Base-by-base conservation (phyloP, 2,113 vertebrate species). In the Percina caprodes region DNA sequence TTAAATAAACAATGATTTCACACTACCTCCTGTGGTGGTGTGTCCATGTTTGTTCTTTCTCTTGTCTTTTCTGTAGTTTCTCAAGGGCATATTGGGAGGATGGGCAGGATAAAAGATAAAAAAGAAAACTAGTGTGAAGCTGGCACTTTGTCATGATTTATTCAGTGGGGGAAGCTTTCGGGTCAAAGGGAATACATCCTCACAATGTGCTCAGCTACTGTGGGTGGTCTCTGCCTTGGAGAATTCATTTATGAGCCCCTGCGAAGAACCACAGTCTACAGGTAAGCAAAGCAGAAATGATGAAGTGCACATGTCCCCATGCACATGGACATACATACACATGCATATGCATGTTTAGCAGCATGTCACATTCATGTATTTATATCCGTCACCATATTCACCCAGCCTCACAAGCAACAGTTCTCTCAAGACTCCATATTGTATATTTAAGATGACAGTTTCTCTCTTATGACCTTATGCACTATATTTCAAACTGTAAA, bases 1-100 rank as follows among this genome's bases (percentile, higher is more conserved):
- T 93, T 94, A 93, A 94, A 94, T 93, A 93, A 94, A 94, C 93
- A 89, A 91, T 79, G 74, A 86, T 91, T 91, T 73, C 76, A 83
- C 86, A 86, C 72, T 54, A 75, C 82, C 87, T 80, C 83, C 89
- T 11, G 78, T 2, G 46, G 87, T 51, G 84, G 39, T 39, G 58
- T 26, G 73, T 80, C 78, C 79, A 69, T 75, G 60, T 66, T 78
- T 80, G 72, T 68, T 62, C 30, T 55, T 46, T 42, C 54, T 69
- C 52, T 87, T 5, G 39, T 83, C 77, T 87, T 88, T 88, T 87
- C 71, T 86, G 54, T 69, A 70, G 74, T 59, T 88, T 93, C 83
- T 94, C 91, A 94, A 94, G 92, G 92, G 84, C 90, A 89, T 82
- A 84, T 80, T 88, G 19, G 19, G 61, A 82, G 83, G 79, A 90